A percentile compares a stretch with the other conserved stretches of the same genome.
Evolutionary conservation across 2,113 vertebrate species (phyloP).

Genomic region (Etia nguti): DNA sequence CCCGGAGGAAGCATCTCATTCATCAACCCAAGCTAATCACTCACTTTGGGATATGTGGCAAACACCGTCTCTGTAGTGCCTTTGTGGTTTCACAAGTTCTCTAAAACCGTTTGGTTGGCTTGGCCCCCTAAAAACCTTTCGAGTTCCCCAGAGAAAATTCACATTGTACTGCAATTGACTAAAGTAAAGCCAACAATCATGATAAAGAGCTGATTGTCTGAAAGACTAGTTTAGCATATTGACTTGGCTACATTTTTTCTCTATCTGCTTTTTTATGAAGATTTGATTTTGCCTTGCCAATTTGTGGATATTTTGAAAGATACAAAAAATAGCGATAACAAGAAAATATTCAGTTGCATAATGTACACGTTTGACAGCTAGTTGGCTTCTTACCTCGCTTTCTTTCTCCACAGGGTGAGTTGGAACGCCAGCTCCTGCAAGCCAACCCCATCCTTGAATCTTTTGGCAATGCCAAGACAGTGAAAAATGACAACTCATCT

Average conservation of each 20-base stretch:
- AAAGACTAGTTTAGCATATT: background rate
- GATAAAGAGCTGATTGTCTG: background rate
- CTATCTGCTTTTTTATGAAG: background rate
- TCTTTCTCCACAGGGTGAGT: conserved; percentile 82
- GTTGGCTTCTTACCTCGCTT: background rate
- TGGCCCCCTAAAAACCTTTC: background rate
- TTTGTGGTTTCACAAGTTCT: conserved; percentile 16
- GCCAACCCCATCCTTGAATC: conserved; percentile 98
- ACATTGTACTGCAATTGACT: background rate
- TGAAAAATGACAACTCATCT: conserved; percentile 99
- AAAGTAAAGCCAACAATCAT: background rate
- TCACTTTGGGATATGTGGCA: background rate
- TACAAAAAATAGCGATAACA: background rate
- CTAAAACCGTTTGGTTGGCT: conserved; percentile 10
- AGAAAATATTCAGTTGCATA: background rate
- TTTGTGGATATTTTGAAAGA: background rate
- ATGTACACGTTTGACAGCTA: background rate
- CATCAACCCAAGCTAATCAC: background rate
- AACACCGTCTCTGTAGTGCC: background rate
- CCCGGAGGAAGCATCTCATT: background rate
- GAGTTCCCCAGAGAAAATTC: conserved; percentile 24
- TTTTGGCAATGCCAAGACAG: conserved; percentile 97
- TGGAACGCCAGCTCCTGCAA: conserved; percentile 95
- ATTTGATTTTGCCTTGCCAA: background rate
- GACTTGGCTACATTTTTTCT: background rate